These are phyloP conservation scores for Helicoverpa assulta DNA, from an alignment of 2,888 invertebrate genomes.

Conservation along the genomic window DNA sequence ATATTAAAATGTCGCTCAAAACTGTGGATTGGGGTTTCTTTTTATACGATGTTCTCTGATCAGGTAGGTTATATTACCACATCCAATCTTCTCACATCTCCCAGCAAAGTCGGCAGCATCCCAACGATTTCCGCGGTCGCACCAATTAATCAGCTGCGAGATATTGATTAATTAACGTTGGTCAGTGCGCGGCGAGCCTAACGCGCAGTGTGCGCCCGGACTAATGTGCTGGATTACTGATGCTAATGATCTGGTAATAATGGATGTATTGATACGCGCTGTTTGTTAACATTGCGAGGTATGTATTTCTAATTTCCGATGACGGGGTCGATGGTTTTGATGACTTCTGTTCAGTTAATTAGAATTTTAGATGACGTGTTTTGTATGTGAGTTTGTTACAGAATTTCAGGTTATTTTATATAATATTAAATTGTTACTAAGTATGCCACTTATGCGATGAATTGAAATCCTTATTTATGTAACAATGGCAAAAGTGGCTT, in stretches of 20 bases:
- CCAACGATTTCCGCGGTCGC: conserved; percentile 60
- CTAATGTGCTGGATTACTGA: conserved; percentile 59
- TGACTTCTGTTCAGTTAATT: neutral
- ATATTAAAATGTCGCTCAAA: too few species aligned
- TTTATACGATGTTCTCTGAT: neutral
- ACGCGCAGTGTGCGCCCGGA: conserved; percentile 44
- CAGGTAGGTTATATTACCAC: conserved; percentile 5
- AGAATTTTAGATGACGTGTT: neutral
- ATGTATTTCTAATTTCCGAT: neutral
- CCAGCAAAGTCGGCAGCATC: conserved; percentile 43
- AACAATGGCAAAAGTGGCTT: too few species aligned
- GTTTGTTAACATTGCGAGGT: conserved; percentile 35
- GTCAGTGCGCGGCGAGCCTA: conserved; percentile 54
- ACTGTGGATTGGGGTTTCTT: neutral
- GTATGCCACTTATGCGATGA: too few species aligned
- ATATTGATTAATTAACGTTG: conserved; percentile 68
- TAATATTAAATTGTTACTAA: too few species aligned
- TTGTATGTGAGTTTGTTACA: too few species aligned
- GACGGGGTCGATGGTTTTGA: neutral
- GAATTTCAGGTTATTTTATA: too few species aligned
- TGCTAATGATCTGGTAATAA: conserved; percentile 59
- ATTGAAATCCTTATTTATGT: too few species aligned
- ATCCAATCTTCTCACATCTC: conserved; percentile 26
- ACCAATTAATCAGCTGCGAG: conserved; percentile 66
- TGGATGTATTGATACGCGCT: conserved; percentile 39